Evolutionary conservation across 2,797 vertebrate genomes (phyloP).

Genomic region (Gymnothorax reevesii): DNA sequence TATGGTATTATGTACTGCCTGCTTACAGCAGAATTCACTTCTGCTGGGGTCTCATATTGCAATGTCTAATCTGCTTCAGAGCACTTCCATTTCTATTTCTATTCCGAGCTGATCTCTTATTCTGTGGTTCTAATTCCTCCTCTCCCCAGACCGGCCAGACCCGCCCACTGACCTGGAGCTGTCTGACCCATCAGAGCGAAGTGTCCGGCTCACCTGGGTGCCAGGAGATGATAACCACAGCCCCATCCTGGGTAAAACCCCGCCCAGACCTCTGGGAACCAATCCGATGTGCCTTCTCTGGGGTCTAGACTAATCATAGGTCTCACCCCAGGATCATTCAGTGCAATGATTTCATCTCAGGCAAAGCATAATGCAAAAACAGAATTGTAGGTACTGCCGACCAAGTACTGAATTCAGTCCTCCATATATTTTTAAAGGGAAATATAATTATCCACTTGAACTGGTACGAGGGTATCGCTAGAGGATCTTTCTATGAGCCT

Average conservation of each 20-base stretch:
- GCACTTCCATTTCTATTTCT: neutral
- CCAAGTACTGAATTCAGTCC: neutral
- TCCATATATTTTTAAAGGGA: neutral
- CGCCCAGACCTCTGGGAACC: neutral
- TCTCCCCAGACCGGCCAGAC: conserved; percentile 82
- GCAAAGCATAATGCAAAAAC: neutral
- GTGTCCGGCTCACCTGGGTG: conserved; percentile 86
- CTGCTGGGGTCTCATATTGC: neutral
- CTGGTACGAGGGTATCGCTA: neutral
- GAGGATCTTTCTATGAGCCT: neutral
- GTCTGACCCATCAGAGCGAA: conserved; percentile 88
- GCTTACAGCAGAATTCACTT: neutral
- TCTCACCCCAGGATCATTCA: neutral
- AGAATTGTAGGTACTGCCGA: neutral
- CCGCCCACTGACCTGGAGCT: conserved; percentile 87
- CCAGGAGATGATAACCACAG: conserved; percentile 90
- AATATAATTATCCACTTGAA: neutral
- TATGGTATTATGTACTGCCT: neutral
- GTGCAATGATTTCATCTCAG: neutral
- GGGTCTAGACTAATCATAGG: neutral
- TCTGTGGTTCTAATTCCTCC: neutral
- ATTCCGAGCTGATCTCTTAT: neutral
- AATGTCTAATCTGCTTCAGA: neutral
- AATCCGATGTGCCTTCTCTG: neutral
- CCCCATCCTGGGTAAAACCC: conserved; percentile 83